Evolutionary conservation across 1,140 invertebrate genomes (phyloP), one percentile per base, ranked within the genome.

Genomic region (Lamellibrachia luymesi): DNA sequence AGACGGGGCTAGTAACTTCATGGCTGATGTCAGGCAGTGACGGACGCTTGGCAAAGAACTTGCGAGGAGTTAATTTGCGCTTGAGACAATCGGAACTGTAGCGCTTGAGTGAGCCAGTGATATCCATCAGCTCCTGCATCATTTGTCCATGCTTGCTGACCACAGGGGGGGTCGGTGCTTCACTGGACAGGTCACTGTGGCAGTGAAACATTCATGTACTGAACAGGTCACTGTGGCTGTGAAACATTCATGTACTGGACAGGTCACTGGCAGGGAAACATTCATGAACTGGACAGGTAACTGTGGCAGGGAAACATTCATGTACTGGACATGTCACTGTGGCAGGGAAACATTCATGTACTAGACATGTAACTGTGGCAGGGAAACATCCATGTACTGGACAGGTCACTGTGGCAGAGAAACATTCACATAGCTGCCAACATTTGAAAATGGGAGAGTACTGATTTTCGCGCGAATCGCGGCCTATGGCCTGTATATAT

Each of bases 121-220:
- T 50, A 2, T 51, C 93, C n/a, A 93, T 50, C 51, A 93, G 25
- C 89, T 93, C 93, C 50, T 93, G 93, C 50, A 93, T 90, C 5
- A 94, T 93, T 38, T 94, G 94, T 51, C 94, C 94, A 90, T 94
- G 93, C 91, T 93, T 22, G 25, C 8, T 80, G 64, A 17, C 64
- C 64, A 80, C 64, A 4, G 64, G 64, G 13, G 64, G 64, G 13
- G 64, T 80, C 2, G 64, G 64, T 2, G 64, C 64, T 17, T 80
- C 64, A 80, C 13, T 80, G 64, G 64, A 80, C 64, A 80, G 7
- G 64, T 80, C 38, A 38, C 38, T 38, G 38, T 38, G 38, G 38
- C 38, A 38, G 38, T 38, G 38, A 38, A 38, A 38, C 38, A 38
- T 38, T 38, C 38, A 38, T 38, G 38, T 38, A 38, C 38, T 38